Evolutionary conservation across 2,888 invertebrate genomes (phyloP), one percentile per base, ranked within the genome.

Genomic region (Acheta domesticus): DNA sequence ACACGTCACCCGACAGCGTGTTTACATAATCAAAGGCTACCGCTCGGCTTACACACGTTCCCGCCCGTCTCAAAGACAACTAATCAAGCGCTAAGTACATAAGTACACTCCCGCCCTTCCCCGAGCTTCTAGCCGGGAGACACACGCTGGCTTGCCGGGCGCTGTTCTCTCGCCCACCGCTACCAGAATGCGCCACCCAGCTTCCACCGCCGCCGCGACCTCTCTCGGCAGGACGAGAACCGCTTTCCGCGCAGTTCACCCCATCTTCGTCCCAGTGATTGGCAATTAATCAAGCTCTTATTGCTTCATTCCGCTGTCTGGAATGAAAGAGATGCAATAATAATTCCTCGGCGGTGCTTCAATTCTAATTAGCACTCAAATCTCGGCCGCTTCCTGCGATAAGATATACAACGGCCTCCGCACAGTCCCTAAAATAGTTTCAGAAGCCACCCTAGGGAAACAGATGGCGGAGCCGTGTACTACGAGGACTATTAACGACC

Each of bases 231-330:
- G 62, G 62, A 16, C 62, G 62, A n/a, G 14, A 62, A 62, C 14
- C n/a, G n/a, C 62, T 11, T 62, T 62, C 62, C 62, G 4, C n/a
- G 16, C 62, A n/a, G 8, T n/a, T n/a, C 4, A 62, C 62, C 62
- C 62, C n/a, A 14, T n/a, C 62, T 62, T 62, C 62, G 62, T 62
- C 62, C 62, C 62, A n/a, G 62, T 62, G 62, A 62, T 62, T 62
- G 62, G 62, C 62, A 62, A 62, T 62, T 62, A 62, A 62, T 62
- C 62, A 62, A 62, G 62, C 62, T 14, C 62, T 62, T 62, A 62
- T 62, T 62, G 62, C 62, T 62, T 62, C 62, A 62, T 62, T 62
- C 62, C 62, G 62, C 14, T n/a, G 62, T n/a, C 62, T 62, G 62
- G n/a, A 62, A 14, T 62, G 62, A 62, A 62, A 62, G 62, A 62